Evolutionary conservation across 2,113 vertebrate genomes (phyloP).

Genomic region (Pteropus alecto): DNA sequence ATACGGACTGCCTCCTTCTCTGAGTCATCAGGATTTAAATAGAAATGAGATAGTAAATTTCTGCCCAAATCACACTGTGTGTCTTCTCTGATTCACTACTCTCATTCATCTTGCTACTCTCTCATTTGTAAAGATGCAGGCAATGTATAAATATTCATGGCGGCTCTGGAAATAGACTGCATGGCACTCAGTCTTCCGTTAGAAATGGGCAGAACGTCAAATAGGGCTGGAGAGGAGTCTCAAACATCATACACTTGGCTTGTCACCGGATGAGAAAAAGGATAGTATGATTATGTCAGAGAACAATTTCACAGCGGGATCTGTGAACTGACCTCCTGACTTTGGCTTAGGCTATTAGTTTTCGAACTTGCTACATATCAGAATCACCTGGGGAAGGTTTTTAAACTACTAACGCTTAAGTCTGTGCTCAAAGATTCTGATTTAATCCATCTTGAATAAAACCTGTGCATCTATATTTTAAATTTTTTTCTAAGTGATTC

Average conservation of each 20-base stretch:
- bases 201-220: constrained; percentile 69
- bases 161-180: constrained; percentile 69
- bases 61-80: constrained; percentile 65
- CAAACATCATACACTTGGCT: constrained; percentile 56
- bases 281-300: constrained; percentile 41
- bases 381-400: not conserved
- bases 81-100: constrained; percentile 71
- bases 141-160: constrained; percentile 80
- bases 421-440: not conserved
- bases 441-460: not conserved
- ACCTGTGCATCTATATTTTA: not conserved
- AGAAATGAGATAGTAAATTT: constrained; percentile 77
- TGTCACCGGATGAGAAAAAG: constrained; percentile 8
- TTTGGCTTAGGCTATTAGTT: not conserved
- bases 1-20: constrained; percentile 56
- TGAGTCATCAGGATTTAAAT: constrained; percentile 75
- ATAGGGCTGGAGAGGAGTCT: constrained; percentile 36
- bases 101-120: constrained; percentile 76
- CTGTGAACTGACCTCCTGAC: not conserved
- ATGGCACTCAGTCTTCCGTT: constrained; percentile 60
- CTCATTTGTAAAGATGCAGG: constrained; percentile 74
- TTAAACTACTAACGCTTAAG: not conserved
- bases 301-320: not conserved
- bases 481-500: not conserved
- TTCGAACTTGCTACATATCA: not conserved